phyloP scores from a whole-genome alignment of 2,113 vertebrate species.

The Myotis brandtii region DNA sequence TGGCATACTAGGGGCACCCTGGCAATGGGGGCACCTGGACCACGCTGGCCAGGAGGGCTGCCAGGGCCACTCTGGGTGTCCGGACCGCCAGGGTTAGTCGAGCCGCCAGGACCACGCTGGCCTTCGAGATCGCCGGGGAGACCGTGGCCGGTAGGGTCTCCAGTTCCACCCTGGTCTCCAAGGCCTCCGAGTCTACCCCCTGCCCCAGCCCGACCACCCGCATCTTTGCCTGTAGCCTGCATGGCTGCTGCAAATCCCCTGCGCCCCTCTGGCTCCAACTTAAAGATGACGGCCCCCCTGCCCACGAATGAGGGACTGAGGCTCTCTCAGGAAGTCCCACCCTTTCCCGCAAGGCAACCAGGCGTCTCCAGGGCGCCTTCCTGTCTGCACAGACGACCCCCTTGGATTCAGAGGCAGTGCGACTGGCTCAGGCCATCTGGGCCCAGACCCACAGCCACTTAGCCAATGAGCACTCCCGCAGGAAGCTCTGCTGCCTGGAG shows the following conservation, averaged over 20 bases:
- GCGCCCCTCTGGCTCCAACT: background rate
- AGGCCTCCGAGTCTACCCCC: too few relatives aligned
- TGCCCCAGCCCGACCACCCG: fast-evolving
- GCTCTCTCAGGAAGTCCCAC: background rate
- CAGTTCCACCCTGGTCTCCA: background rate
- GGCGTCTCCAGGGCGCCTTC: background rate
- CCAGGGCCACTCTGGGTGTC: background rate
- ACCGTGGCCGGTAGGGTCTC: background rate
- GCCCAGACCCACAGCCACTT: background rate
- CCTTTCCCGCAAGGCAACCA: background rate
- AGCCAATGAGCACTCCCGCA: background rate
- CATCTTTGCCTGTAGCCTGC: background rate
- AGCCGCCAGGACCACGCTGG: background rate
- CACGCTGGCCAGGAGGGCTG: background rate
- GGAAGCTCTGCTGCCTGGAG: background rate
- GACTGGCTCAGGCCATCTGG: background rate
- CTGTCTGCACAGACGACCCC: background rate
- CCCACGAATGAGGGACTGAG: background rate
- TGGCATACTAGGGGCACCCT: too few relatives aligned
- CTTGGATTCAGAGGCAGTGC: background rate
- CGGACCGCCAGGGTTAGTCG: fast-evolving
- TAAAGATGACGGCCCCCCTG: fast-evolving
- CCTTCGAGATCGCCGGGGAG: background rate
- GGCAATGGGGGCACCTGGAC: background rate
- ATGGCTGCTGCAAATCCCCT: background rate